A percentile compares a stretch with the other conserved stretches of the same genome.
phyloP scores from a whole-genome alignment of 2,888 invertebrate genomes.

The Scaptomyza parva region DNA sequence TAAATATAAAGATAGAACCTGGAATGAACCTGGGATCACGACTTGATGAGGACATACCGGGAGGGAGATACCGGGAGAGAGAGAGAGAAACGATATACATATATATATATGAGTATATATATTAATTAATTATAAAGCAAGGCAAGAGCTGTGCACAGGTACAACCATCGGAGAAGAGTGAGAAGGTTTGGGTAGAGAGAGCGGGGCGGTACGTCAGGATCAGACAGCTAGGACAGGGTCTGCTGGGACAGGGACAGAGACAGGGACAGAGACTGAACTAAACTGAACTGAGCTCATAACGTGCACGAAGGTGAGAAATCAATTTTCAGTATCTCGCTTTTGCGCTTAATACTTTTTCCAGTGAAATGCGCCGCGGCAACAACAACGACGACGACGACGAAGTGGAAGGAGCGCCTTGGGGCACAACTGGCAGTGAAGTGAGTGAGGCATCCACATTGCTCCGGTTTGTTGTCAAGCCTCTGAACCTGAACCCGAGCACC shows the following conservation, averaged over 20 bases:
- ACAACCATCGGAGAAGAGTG: background rate
- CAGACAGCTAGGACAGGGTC: slow-evolving; percentile 14
- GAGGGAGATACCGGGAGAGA: too few relatives aligned
- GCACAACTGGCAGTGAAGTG: slow-evolving; percentile 5
- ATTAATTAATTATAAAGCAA: slow-evolving; percentile 71
- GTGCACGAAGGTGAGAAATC: slow-evolving; percentile 83
- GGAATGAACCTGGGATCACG: too few relatives aligned
- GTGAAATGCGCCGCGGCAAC: slow-evolving; percentile 69
- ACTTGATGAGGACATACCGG: slow-evolving; percentile 6
- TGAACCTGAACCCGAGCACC: slow-evolving; percentile 5
- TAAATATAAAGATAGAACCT: too few relatives aligned
- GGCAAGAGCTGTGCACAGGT: background rate
- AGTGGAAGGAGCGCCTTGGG: slow-evolving; percentile 6
- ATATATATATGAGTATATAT: slow-evolving; percentile 68
- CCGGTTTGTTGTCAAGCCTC: slow-evolving; percentile 34
- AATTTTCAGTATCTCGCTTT: slow-evolving; percentile 82
- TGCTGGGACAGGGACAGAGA: slow-evolving; percentile 28
- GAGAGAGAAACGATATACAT: slow-evolving; percentile 19
- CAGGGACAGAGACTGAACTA: too few relatives aligned
- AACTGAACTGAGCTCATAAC: slow-evolving; percentile 61
- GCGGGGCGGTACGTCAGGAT: background rate
- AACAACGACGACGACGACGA: slow-evolving; percentile 5
- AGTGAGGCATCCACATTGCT: slow-evolving; percentile 16
- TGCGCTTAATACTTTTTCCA: slow-evolving; percentile 77
- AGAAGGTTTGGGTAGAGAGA: too few relatives aligned